These are phyloP conservation scores for Euthynnus affinis DNA, from an alignment of 2,797 vertebrate species.

Conservation along the genomic window DNA sequence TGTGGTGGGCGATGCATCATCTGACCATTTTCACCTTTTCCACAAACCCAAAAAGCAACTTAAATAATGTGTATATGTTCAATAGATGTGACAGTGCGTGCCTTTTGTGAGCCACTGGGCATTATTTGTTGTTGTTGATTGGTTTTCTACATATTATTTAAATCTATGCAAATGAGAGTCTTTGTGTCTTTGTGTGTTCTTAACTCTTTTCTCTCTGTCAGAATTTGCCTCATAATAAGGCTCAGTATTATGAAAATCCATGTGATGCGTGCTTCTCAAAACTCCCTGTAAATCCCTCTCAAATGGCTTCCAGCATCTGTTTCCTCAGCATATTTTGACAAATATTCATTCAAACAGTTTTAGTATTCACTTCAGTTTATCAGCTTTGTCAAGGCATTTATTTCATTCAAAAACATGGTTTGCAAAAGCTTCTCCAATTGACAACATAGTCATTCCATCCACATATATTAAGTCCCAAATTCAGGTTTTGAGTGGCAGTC, in stretches of 20 bases:
- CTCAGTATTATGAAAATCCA: constrained; percentile 39
- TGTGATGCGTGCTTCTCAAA: constrained; percentile 26
- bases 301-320: constrained; percentile 15
- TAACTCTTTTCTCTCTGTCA: constrained; percentile 2
- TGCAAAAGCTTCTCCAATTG: constrained; percentile 36
- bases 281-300: constrained; percentile 36
- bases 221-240: constrained; percentile 26
- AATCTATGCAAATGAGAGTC: constrained; percentile 19
- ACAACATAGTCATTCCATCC: constrained; percentile 32
- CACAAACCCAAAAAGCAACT: background rate
- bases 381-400: constrained; percentile 44
- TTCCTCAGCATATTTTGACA: constrained; percentile 47
- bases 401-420: constrained; percentile 32
- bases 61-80: background rate
- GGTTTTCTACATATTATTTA: background rate
- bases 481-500: constrained; percentile 51
- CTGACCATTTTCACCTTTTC: background rate
- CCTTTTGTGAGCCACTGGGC: background rate
- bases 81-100: background rate
- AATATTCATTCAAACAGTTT: constrained; percentile 42
- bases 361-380: constrained; percentile 34
- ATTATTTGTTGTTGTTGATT: background rate
- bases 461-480: constrained; percentile 46
- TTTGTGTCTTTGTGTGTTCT: constrained; percentile 24
- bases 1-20: background rate